phyloP scores from a whole-genome alignment of 2,888 invertebrate species.

The Tricholauxania praeusta region DNA sequence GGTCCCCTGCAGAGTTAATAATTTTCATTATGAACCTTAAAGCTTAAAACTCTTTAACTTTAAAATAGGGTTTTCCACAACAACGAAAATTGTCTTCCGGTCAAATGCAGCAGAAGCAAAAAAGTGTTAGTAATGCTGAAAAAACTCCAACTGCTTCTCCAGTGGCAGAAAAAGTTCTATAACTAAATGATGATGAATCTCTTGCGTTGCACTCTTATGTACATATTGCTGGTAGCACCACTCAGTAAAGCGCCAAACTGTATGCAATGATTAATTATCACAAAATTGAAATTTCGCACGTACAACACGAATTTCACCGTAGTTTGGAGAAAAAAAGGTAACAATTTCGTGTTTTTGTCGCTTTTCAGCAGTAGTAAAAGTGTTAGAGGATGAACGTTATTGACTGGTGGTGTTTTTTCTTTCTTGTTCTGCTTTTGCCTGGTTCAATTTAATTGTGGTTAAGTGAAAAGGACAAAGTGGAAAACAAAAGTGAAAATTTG shows the following conservation, averaged over 20 bases:
- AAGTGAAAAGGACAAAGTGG: too few relatives aligned
- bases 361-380: too few relatives aligned
- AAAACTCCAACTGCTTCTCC: neutral
- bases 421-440: too few relatives aligned
- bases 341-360: too few relatives aligned
- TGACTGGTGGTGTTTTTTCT: too few relatives aligned
- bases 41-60: neutral
- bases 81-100: neutral
- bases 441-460: too few relatives aligned
- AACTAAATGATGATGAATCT: slow-evolving; percentile 28
- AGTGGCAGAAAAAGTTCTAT: neutral
- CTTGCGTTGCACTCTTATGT: neutral
- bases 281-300: slow-evolving; percentile 40
- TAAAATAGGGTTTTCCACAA: neutral
- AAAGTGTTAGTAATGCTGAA: neutral
- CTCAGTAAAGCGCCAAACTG: slow-evolving; percentile 11
- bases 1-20: too few relatives aligned
- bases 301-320: slow-evolving; percentile 22
- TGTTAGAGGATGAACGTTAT: too few relatives aligned
- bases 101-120: neutral
- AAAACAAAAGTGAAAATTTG: too few relatives aligned
- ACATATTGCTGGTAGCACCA: neutral
- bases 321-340: neutral
- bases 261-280: slow-evolving; percentile 39
- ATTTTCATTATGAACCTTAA: neutral